Evolutionary conservation across 2,797 vertebrate species (phyloP), one percentile per base, ranked within the genome.

Genomic region (Gymnocypris eckloni): DNA sequence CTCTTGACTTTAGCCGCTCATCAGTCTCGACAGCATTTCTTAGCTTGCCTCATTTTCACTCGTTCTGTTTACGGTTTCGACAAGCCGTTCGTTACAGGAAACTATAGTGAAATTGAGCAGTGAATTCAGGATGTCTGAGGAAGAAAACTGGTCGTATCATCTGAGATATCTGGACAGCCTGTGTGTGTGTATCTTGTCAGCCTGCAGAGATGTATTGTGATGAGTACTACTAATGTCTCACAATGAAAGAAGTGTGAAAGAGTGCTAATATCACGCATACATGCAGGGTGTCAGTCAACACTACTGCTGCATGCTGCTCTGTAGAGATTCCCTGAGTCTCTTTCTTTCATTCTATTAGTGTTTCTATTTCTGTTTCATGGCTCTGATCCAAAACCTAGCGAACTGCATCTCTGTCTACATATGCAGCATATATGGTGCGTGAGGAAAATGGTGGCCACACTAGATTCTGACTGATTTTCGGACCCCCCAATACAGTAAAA

Each of bases 191-290:
- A 15, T 59, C 12, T 56, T 39, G 20, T n/a, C 66, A 67, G 66
- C 66, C 15, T 67, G 66, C 33, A 67, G 66, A 67, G 33, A 67
- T 78, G 52, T 56, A 83, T 67, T 79, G 52, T 25, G 39, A 22
- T 3, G 45, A 81, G 79, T 69, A 69, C 79, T 79, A 61, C 79
- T 75, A 45, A 86, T 66, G 50, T 85, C 82, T 73, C 66, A 83
- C 61, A 70, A 79, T 78, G 78, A 70, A 71, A 76, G 48, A 52
- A 79, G 66, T 50, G 61, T 52, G 48, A 48, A 79, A 50, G 15
- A 4, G 18, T 50, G 45, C 41, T 56, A 54, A 52, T 76, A 12
- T 81, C 13, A 43, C 6, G 22, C 52, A 82, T 72, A 82, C 75
- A 71, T 25, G 71, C 77, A 54, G 79, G 50, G 54, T 76, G 67